These are phyloP conservation scores for Drosophila erecta DNA, from an alignment of 1,140 invertebrate species.

Conservation along the genomic window DNA sequence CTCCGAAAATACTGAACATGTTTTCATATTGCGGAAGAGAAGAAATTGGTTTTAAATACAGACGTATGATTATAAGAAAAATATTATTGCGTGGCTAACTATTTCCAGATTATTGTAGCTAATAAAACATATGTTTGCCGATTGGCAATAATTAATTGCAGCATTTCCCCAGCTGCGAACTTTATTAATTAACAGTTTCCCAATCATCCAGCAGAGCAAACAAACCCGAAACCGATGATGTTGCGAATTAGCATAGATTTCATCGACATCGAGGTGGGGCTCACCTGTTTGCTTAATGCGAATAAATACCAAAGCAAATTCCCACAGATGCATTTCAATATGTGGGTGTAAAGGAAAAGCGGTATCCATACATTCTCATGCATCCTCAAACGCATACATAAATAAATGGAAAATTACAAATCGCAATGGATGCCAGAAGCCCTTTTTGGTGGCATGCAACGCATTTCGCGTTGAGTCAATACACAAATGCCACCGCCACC, in stretches of 20 bases:
- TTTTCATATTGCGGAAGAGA: not conserved
- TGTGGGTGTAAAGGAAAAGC: slow-evolving; percentile 16
- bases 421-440: not conserved
- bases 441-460: slow-evolving; percentile 14
- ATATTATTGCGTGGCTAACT: no score
- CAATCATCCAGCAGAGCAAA: not conserved
- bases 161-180: not conserved
- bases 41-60: no score
- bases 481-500: slow-evolving; percentile 38
- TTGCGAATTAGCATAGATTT: slow-evolving; percentile 25
- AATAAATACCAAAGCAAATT: slow-evolving; percentile 9
- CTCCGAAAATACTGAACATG: no score
- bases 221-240: slow-evolving; percentile 12
- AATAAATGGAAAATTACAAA: slow-evolving; percentile 24
- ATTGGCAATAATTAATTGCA: not conserved
- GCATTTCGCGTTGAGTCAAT: slow-evolving; percentile 54
- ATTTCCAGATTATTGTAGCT: not conserved
- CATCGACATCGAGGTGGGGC: slow-evolving; percentile 5
- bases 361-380: slow-evolving; percentile 46
- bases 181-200: slow-evolving; percentile 30
- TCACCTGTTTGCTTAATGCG: slow-evolving; percentile 18
- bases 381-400: slow-evolving; percentile 28
- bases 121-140: no score
- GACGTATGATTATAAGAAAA: no score
- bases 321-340: slow-evolving; percentile 31